Evolutionary conservation across 2,797 vertebrate species (phyloP).

Genomic region (Spondyliosoma cantharus): DNA sequence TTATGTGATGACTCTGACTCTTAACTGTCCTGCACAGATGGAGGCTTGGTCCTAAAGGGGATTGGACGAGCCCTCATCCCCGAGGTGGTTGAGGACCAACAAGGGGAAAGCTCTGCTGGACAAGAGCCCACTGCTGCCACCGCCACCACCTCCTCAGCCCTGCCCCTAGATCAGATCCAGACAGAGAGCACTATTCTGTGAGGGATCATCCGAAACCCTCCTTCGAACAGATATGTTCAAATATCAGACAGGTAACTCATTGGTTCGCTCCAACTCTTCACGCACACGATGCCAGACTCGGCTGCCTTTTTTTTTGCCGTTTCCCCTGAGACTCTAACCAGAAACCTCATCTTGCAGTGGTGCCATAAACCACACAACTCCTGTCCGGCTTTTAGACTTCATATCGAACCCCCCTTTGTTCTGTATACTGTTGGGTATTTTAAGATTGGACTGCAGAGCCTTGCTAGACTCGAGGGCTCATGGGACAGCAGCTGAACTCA

Average conservation of each 20-base stretch:
- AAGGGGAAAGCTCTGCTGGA: constrained; percentile 75
- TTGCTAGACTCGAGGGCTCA: constrained; percentile 26
- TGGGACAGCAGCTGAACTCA: constrained; percentile 40
- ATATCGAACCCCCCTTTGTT: constrained; percentile 27
- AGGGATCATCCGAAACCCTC: constrained; percentile 29
- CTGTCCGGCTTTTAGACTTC: constrained; percentile 24
- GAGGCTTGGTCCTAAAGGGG: constrained; percentile 82
- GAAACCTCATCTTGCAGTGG: constrained; percentile 41
- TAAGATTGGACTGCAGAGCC: constrained; percentile 46
- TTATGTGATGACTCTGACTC: constrained; percentile 28
- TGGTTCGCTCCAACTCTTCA: neutral
- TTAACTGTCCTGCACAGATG: constrained; percentile 80
- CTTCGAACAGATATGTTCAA: constrained; percentile 11
- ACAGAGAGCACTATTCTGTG: constrained; percentile 91
- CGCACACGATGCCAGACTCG: constrained; percentile 21
- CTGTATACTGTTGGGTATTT: constrained; percentile 43
- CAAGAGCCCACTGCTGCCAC: constrained; percentile 74
- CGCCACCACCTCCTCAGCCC: constrained; percentile 52
- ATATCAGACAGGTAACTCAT: constrained; percentile 25
- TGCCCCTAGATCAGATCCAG: constrained; percentile 77
- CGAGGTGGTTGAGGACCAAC: constrained; percentile 79
- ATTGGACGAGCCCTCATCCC: constrained; percentile 82
- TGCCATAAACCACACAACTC: constrained; percentile 19
- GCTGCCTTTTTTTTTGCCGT: constrained; percentile 38
- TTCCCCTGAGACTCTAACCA: constrained; percentile 43